Conservation (phyloP, 2,888 invertebrate species). For the Oscheius myriophilus region DNA sequence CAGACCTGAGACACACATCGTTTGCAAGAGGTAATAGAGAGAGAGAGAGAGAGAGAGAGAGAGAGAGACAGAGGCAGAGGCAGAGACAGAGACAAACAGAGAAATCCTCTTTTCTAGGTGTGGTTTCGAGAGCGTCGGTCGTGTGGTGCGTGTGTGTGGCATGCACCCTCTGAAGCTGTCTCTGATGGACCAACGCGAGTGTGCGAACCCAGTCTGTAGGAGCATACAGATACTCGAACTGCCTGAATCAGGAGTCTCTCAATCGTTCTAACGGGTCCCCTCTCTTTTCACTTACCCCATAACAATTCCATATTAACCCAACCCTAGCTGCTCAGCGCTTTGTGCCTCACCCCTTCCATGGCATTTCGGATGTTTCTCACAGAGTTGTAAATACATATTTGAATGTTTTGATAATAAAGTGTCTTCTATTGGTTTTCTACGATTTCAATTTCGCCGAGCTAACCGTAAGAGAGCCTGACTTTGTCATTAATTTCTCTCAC, state of each 20-base stretch:
- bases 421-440: too few relatives aligned
- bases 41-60: neutral
- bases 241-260: neutral
- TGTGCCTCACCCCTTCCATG: too few relatives aligned
- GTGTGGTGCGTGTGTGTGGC: constrained; percentile 45
- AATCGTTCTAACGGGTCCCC: too few relatives aligned
- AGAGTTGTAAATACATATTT: too few relatives aligned
- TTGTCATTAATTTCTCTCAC: too few relatives aligned
- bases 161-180: constrained; percentile 45
- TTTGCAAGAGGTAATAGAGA: constrained; percentile 48
- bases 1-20: constrained; percentile 44
- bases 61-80: neutral
- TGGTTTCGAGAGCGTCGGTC: constrained; percentile 52
- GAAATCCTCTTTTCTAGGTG: constrained; percentile 47
- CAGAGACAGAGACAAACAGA: neutral
- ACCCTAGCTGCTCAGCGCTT: too few relatives aligned
- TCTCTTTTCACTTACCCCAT: too few relatives aligned
- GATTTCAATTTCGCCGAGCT: too few relatives aligned
- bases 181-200: constrained; percentile 51
- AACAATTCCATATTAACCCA: too few relatives aligned
- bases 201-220: constrained; percentile 49
- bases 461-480: too few relatives aligned
- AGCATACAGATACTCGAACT: constrained; percentile 40
- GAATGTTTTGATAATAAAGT: too few relatives aligned
- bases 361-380: too few relatives aligned